Percentiles rank a stretch among this genome's conserved stretches.
Conservation (phyloP, 2,113 vertebrate genomes). For the Notarius lentiginosus region DNA sequence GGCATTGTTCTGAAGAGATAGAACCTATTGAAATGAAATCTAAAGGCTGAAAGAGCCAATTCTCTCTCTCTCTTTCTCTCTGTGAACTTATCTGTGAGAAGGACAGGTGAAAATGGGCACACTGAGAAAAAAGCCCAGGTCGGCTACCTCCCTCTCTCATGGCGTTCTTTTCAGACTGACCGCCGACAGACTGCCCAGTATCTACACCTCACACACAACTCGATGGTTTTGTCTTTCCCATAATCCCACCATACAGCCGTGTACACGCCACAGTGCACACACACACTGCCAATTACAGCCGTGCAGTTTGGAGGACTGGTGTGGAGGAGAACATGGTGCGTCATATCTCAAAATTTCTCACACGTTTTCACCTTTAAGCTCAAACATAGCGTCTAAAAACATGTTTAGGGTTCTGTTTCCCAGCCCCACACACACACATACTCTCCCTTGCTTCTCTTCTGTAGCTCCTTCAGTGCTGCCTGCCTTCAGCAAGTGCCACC, state of each 20-base stretch:
- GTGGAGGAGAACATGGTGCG: conserved; percentile 12
- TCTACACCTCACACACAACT: conserved; percentile 41
- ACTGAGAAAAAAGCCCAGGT: conserved; percentile 46
- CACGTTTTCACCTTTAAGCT: conserved; percentile 32
- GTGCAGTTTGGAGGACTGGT: conserved; percentile 19
- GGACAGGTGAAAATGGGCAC: conserved; percentile 53
- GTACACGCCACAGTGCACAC: not conserved
- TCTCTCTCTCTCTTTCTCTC: conserved; percentile 46
- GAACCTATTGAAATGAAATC: conserved; percentile 64
- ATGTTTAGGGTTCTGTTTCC: conserved; percentile 7
- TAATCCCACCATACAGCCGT: conserved; percentile 36
- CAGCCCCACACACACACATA: not conserved
- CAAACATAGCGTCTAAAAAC: conserved; percentile 22
- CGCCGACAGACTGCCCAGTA: conserved; percentile 44
- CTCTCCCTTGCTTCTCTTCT: conserved; percentile 23
- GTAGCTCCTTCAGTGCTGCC: conserved; percentile 38
- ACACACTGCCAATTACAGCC: conserved; percentile 40
- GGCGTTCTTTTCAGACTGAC: conserved; percentile 41
- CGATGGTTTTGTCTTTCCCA: conserved; percentile 37
- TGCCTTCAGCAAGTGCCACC: conserved; percentile 55
- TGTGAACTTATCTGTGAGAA: conserved; percentile 59
- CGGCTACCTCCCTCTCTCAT: conserved; percentile 38
- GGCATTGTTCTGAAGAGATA: conserved; percentile 65
- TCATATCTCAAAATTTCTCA: conserved; percentile 26
- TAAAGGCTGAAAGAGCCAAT: conserved; percentile 64